A percentile compares a stretch with the other conserved stretches of the same genome.
phyloP scores from a whole-genome alignment of 1,140 invertebrate species.

The Drosophila baimaii region DNA sequence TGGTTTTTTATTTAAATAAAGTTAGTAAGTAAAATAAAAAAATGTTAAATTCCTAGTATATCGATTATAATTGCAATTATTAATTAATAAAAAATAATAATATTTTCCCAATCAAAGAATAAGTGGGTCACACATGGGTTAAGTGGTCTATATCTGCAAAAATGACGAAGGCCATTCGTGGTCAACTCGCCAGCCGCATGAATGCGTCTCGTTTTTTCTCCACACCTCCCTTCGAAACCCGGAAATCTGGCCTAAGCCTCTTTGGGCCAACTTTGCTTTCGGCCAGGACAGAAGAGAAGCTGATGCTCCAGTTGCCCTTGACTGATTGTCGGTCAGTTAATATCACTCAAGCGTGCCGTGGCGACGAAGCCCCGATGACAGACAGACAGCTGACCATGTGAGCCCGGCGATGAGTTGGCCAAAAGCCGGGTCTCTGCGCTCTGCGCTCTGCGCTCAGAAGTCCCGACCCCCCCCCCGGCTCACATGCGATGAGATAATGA shows the following conservation, averaged over 20 bases:
- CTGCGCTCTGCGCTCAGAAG: conserved; percentile 5
- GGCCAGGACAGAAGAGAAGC: conserved; percentile 8
- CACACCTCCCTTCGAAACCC: conserved; percentile 4
- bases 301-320: conserved; percentile 57
- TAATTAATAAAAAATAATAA: no score
- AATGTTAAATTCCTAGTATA: not conserved
- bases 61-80: not conserved
- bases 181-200: conserved; percentile 36
- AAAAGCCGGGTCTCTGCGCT: conserved; percentile 40
- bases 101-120: not conserved
- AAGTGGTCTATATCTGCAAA: conserved; percentile 20
- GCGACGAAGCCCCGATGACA: conserved; percentile 61
- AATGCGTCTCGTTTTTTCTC: conserved; percentile 37
- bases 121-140: conserved; percentile 11
- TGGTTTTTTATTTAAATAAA: no score
- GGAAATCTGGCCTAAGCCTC: conserved; percentile 72
- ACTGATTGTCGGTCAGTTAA: conserved; percentile 83
- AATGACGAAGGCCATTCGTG: conserved; percentile 60
- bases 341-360: conserved; percentile 74
- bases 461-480: not conserved
- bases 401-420: conserved; percentile 72
- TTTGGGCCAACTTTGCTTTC: conserved; percentile 41
- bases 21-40: no score
- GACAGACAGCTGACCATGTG: conserved; percentile 57
- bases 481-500: conserved; percentile 76